phyloP scores from a whole-genome alignment of 2,797 vertebrate genomes.

The Dromococcyx pavoninus region DNA sequence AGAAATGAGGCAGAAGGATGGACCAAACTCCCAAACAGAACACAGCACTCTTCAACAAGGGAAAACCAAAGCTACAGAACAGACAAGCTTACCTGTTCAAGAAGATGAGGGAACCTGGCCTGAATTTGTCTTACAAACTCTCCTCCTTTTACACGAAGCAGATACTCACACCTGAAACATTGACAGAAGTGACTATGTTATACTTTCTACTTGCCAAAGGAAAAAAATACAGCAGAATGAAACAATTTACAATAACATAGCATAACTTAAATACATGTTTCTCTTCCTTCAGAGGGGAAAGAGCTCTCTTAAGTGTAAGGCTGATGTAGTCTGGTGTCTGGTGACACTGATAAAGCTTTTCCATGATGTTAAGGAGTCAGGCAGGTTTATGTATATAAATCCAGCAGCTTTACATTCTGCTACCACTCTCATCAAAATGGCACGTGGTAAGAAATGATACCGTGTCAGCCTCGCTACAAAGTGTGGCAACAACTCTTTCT shows the following conservation, averaged over 20 bases:
- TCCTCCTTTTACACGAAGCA: constrained; percentile 91
- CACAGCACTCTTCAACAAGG: not conserved
- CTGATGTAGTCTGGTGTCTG: not conserved
- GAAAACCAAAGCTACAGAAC: not conserved
- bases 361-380: not conserved
- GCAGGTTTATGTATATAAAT: not conserved
- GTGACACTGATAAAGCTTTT: not conserved
- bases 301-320: not conserved
- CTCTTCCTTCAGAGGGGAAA: not conserved
- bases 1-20: not conserved
- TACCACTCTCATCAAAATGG: not conserved
- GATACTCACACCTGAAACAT: constrained; percentile 90
- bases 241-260: not conserved
- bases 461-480: not conserved
- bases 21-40: not conserved
- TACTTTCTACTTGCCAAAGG: not conserved
- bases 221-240: not conserved
- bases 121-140: constrained; percentile 94
- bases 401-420: not conserved
- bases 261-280: not conserved
- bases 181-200: not conserved
- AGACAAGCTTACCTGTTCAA: constrained; percentile 88
- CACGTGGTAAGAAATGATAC: not conserved
- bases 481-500: not conserved
- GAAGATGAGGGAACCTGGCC: constrained; percentile 93